Evolutionary conservation across 2,113 vertebrate species (phyloP), one percentile per base, ranked within the genome.

Genomic region (Gobiocypris rarus): DNA sequence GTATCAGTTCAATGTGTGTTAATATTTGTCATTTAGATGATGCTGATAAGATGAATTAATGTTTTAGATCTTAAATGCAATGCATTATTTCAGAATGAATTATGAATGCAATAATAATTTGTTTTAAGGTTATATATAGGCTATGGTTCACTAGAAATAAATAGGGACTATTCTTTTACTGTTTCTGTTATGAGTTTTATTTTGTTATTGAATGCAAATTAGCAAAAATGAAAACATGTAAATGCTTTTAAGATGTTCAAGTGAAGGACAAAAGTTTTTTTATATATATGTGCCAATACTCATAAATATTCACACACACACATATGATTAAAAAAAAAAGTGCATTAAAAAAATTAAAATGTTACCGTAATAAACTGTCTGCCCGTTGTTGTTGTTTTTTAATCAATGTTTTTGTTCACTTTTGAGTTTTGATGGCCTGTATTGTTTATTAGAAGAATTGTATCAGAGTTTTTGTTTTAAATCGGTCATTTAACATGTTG

Each of bases 401-500:
- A 31, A 54, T 52, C 9, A 22, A 1, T 0, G 19, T 9, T 75
- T 75, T 19, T 52, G 24, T 75, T 50, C 4, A 22, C 73, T 56
- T 56, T 34, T 3, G 28, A 34, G 8, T 24, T 77, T 38, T 77
- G 22, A 41, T 78, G 52, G n/a, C 11, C 17, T 2, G 15, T 77
- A 2, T 28, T 79, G 13, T 58, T 22, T 78, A 9, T 24, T 10
- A 11, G 2, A 34, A 38, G 1, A 48, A 43, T 26, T 61, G 8
- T 78, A n/a, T 78, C 22, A 2, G 11, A 63, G 56, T 48, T 2
- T 79, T 31, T 79, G 8, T 65, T 19, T 41, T 45, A 69, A 71
- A 8, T 43, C 38, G 22, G 10, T 65, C 3, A 74, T 75, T 63
- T 83, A 67, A 58, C 28, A 61, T 48, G 28, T 83, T 83, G 43